Evolutionary conservation across 2,113 vertebrate species (phyloP).

Genomic region (Cyprinodon variegatus): DNA sequence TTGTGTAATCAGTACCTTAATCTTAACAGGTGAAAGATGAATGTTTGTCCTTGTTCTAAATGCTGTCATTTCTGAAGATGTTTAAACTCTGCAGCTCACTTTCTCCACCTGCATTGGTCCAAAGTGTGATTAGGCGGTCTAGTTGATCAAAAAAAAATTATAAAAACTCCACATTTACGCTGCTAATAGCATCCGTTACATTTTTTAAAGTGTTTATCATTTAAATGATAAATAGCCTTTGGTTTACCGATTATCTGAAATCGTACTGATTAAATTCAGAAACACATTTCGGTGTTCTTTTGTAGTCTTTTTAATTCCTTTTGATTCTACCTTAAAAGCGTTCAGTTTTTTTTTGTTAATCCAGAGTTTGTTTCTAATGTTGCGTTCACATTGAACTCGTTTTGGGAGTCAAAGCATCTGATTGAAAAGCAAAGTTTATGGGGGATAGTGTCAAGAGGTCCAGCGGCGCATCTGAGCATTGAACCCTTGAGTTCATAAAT

Average conservation of each 20-base stretch:
- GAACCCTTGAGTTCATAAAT: too few relatives aligned
- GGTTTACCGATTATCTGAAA: not conserved
- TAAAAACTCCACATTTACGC: not conserved
- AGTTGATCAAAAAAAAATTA: too few relatives aligned
- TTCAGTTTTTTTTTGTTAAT: not conserved
- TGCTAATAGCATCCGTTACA: too few relatives aligned
- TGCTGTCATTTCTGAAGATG: not conserved
- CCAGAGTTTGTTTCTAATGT: not conserved
- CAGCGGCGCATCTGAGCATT: too few relatives aligned
- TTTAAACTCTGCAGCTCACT: not conserved
- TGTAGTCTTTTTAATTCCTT: too few relatives aligned
- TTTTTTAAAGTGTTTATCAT: too few relatives aligned
- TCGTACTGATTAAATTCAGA: not conserved
- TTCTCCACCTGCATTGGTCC: too few relatives aligned
- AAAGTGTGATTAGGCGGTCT: too few relatives aligned
- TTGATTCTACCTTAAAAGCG: not conserved
- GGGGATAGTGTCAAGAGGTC: too few relatives aligned
- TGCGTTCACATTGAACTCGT: too few relatives aligned
- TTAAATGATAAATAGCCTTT: not conserved
- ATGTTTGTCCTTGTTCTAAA: not conserved
- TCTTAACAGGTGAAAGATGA: not conserved
- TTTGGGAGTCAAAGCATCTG: too few relatives aligned
- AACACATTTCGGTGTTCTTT: not conserved
- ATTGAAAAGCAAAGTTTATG: too few relatives aligned
- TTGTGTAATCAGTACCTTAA: not conserved